These are phyloP conservation scores for Microtus montanus DNA, from an alignment of 2,113 vertebrate species.

Conservation along the genomic window DNA sequence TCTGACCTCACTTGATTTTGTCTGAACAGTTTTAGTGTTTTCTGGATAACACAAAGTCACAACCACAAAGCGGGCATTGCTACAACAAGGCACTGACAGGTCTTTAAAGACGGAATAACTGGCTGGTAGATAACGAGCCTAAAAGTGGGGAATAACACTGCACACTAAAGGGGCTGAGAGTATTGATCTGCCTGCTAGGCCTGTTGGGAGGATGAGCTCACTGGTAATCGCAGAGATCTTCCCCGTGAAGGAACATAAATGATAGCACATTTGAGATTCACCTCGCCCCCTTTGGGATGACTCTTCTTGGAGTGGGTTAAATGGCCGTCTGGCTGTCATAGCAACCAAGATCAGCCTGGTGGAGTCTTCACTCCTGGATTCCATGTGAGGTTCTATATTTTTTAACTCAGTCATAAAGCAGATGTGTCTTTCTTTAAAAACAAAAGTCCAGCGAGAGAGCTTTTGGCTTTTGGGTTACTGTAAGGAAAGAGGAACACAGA, in stretches of 20 bases:
- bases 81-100: slow-evolving; percentile 28
- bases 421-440: neutral
- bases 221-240: slow-evolving; percentile 44
- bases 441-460: neutral
- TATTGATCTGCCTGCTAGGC: slow-evolving; percentile 70
- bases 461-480: slow-evolving; percentile 4
- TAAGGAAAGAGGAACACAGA: neutral
- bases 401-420: slow-evolving; percentile 25
- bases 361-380: neutral
- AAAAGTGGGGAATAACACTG: slow-evolving; percentile 65
- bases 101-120: slow-evolving; percentile 61
- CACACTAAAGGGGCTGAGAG: slow-evolving; percentile 65
- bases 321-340: slow-evolving; percentile 30
- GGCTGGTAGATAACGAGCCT: slow-evolving; percentile 65
- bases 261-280: slow-evolving; percentile 55
- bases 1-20: neutral
- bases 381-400: neutral
- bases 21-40: slow-evolving; percentile 7
- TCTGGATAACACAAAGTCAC: neutral
- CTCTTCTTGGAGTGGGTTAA: slow-evolving; percentile 42
- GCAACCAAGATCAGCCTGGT: slow-evolving; percentile 32
- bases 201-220: slow-evolving; percentile 77
- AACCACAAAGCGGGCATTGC: slow-evolving; percentile 48
- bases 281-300: slow-evolving; percentile 17
- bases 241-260: slow-evolving; percentile 57